Evolutionary conservation across 2,113 vertebrate species (phyloP), one percentile per base, ranked within the genome.

Genomic region (Microtus richardsoni): DNA sequence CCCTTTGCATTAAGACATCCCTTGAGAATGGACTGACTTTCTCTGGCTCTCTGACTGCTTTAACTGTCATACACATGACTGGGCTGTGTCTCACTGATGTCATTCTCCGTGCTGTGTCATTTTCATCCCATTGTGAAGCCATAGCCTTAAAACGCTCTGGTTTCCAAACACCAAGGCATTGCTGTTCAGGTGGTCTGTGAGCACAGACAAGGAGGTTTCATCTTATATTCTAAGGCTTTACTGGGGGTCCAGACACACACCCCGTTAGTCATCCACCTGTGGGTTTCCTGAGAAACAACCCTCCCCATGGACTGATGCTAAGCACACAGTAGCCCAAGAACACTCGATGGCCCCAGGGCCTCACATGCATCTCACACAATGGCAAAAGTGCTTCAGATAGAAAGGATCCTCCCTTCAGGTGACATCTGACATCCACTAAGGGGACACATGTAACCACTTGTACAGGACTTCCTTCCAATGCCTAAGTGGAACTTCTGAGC

Each of bases 211-310:
- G 80, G 54, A 44, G 14, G 44, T 64, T 79, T 94, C 13, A 1
- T 52, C 78, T 91, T 83, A n/a, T 84, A 89, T 80, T 91, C 85
- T 52, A 71, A 89, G 88, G 9, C 44, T 88, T 94, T 30, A 47
- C 64, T 62, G 47, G n/a, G 36, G 4, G 54, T 87, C 75, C 80
- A 66, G 82, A 2, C 24, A 44, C 14, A 47, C 30, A 11, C 11
- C 60, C 41, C 16, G 12, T 33, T 44, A 10, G 80, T 62, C 52
- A 64, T 44, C 41, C 52, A 5, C 52, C 52, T 44, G 58, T 26
- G 22, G 58, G n/a, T 30, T 39, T 26, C 39, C 36, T 58, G 36
- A 39, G 33, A 62, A 84, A 66, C n/a, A 41, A 28, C 80, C 24
- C 54, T 41, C 12, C 58, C 24, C 24, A 62, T 24, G 41, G 24